Percentiles rank a stretch among this genome's conserved stretches.
Conservation (phyloP, 2,797 vertebrate genomes). For the Sebastiscus albofasciatus region DNA sequence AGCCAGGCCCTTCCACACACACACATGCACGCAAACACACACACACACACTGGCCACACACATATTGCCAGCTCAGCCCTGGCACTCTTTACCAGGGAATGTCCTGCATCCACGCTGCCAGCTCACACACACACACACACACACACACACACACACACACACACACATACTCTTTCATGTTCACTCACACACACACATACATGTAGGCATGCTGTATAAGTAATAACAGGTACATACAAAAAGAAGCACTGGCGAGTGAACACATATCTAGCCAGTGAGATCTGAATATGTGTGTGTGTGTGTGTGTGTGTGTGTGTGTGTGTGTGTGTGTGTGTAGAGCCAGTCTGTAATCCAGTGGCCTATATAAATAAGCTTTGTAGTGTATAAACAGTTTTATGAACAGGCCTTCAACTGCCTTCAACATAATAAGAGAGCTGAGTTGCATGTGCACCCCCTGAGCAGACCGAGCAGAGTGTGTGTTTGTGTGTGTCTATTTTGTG, state of each 20-base stretch:
- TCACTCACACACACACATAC: not conserved
- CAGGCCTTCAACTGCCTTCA: slow-evolving; percentile 76
- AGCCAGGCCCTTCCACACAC: slow-evolving; percentile 72
- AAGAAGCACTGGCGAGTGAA: slow-evolving; percentile 24
- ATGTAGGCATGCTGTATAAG: slow-evolving; percentile 5
- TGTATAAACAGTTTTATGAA: slow-evolving; percentile 87
- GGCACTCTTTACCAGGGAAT: slow-evolving; percentile 84
- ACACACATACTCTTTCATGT: slow-evolving; percentile 3
- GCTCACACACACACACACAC: slow-evolving; percentile 61
- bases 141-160: slow-evolving; percentile 15
- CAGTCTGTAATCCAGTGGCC: slow-evolving; percentile 82
- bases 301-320: slow-evolving; percentile 38
- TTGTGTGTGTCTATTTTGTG: not conserved
- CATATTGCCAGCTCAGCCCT: slow-evolving; percentile 82
- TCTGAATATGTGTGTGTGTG: slow-evolving; percentile 46
- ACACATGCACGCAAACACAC: slow-evolving; percentile 41
- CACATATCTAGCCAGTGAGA: slow-evolving; percentile 12
- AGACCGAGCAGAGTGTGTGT: slow-evolving; percentile 10
- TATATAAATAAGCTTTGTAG: slow-evolving; percentile 87
- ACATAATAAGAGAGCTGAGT: slow-evolving; percentile 83
- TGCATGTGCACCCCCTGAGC: slow-evolving; percentile 63
- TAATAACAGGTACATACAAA: slow-evolving; percentile 45
- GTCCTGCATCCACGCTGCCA: slow-evolving; percentile 84
- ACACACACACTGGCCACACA: slow-evolving; percentile 14
- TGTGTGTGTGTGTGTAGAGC: slow-evolving; percentile 43